Base-by-base conservation (phyloP, 2,113 vertebrate species). In the Epinephelus fuscoguttatus region DNA sequence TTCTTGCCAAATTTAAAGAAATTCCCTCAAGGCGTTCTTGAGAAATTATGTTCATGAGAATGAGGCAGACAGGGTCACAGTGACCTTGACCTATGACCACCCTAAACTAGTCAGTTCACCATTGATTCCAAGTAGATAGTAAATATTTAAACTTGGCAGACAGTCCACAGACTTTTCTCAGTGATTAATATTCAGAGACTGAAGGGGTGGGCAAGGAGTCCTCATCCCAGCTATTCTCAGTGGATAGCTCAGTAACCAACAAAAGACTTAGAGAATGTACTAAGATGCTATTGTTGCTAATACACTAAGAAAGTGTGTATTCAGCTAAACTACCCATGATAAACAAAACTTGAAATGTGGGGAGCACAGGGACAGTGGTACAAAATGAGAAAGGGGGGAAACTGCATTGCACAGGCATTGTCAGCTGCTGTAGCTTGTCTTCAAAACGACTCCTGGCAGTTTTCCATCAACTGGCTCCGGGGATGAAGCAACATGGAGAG, bases 391-490 rank as follows among this genome's bases (percentile, higher is more conserved):
- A 47, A 55, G 71, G 50, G 15, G 37, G 53, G 30, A 3, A 33
- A 71, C 33, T 63, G 70, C 60, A 71, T 21, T 33, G 40, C 30
- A 50, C 66, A 76, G 62, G 25, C 33, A 14, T 21, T 45, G 18
- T 70, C 63, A 78, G 70, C 66, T 79, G 81, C 42, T 75, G 52
- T 27, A 52, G 50, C 61, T 63, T 7, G 68, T 52, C 75, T 77
- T 70, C 25, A 66, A 80, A 85, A 56, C 37, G 60, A 81, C 57
- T 79, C n/a, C 74, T 70, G 83, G 83, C 80, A 37, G 60, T 68
- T 86, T 88, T 81, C 71, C 56, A 81, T 78, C 40, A 25, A 8
- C 17, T 4, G 17, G 47, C 45, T 68, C 57, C 0, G 14, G 10
- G n/a, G 17, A 53, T 33, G 76, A 70, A 67, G 60, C 45, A 49